These are phyloP conservation scores for Dinothrombium tinctorium DNA, from an alignment of 1,140 invertebrate species.

Conservation along the genomic window DNA sequence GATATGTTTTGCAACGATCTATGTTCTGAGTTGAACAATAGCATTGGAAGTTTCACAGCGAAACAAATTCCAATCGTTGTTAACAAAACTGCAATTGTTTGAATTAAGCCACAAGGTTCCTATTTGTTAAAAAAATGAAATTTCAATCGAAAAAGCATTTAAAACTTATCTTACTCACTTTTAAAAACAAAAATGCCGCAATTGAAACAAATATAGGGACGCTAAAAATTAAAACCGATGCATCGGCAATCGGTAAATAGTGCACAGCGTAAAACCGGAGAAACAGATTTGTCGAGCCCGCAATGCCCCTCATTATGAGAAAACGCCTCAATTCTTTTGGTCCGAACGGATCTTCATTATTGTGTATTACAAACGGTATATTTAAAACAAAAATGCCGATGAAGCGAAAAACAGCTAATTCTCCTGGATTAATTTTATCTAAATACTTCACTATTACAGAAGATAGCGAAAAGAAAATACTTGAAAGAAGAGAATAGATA, in stretches of 20 bases:
- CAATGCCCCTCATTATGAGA: constrained; percentile 42
- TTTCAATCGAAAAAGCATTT: too few relatives aligned
- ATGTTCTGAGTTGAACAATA: too few relatives aligned
- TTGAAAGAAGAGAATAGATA: too few relatives aligned
- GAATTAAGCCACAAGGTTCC: too few relatives aligned
- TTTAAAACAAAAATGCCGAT: constrained; percentile 56
- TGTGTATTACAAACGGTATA: constrained; percentile 52
- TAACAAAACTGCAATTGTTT: too few relatives aligned
- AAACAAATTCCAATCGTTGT: too few relatives aligned
- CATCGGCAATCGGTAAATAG: constrained; percentile 66
- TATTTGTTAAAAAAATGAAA: too few relatives aligned
- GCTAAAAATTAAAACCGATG: constrained; percentile 70
- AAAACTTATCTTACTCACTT: too few relatives aligned
- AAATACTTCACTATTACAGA: too few relatives aligned
- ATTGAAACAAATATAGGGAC: constrained; percentile 75
- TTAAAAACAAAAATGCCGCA: constrained; percentile 62
- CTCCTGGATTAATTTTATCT: constrained; percentile 54
- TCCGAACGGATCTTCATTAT: constrained; percentile 40
- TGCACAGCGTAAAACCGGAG: constrained; percentile 67
- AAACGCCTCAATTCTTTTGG: constrained; percentile 36
- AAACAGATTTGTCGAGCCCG: constrained; percentile 61
- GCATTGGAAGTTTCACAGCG: too few relatives aligned
- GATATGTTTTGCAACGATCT: too few relatives aligned
- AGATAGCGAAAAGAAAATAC: too few relatives aligned
- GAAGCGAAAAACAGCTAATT: constrained; percentile 53